Evolutionary conservation across 2,888 invertebrate genomes (phyloP).

Genomic region (Pelosia muscerda): DNA sequence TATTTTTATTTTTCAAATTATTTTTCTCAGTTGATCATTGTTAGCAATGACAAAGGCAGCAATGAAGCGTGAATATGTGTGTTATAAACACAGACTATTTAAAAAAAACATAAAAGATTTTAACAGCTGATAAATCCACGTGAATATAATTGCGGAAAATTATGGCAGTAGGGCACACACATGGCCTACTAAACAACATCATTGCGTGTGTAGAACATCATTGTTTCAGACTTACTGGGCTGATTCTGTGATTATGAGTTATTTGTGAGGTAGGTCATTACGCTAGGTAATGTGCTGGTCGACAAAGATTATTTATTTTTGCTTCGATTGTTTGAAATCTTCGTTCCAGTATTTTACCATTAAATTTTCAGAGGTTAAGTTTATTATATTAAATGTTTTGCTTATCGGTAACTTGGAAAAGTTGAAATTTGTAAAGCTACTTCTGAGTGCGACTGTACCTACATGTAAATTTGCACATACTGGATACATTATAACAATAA

Average conservation of each 20-base stretch:
- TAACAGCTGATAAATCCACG: background rate
- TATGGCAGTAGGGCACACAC: conserved; percentile 1
- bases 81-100: background rate
- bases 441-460: background rate
- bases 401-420: background rate
- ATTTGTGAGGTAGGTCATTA: too few species aligned
- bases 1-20: too few species aligned
- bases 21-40: too few species aligned
- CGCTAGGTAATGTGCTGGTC: too few species aligned
- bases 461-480: background rate
- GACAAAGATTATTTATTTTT: too few species aligned
- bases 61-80: background rate
- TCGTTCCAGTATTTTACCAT: too few species aligned
- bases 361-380: too few species aligned
- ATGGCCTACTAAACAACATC: background rate
- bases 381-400: background rate
- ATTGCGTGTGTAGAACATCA: background rate
- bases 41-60: background rate
- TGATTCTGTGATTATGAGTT: too few species aligned
- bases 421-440: background rate
- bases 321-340: too few species aligned
- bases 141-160: background rate
- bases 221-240: background rate
- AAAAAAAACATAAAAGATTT: background rate
- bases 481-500: too few species aligned